Base-by-base conservation (phyloP, 1,140 invertebrate species). In the Megalopta genalis region DNA sequence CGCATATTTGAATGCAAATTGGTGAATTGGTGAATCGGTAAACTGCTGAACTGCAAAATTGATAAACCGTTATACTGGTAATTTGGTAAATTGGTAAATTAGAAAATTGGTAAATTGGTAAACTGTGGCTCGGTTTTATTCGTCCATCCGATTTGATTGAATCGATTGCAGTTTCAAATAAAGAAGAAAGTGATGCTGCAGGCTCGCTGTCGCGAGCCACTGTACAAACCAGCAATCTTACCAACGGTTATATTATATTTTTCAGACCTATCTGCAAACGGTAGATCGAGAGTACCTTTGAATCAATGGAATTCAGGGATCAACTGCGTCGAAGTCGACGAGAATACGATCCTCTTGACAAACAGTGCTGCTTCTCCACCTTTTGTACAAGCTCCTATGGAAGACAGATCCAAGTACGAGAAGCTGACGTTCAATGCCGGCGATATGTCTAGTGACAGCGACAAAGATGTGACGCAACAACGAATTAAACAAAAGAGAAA, bases 381-480 rank as follows among this genome's bases (percentile, higher is more conserved):
- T 1, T 96, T 96, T 85, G 94, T 95, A 0, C 94, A 94, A 80
- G 93, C 94, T 0, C 96, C 96, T 0, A 81, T 95, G 0, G 96
- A 97, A 83, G 95, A 97, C 90, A 93, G 96, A 18, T 96, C 96
- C n/a, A 97, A 96, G 83, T 97, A 97, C 86, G 96, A 96, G 83
- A 97, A 97, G 87, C 90, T 97, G n/a, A 93, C 94, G 3, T 93
- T 93, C 82, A 94, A 93, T 67, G 89, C 89, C 0, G 95, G 95
- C 77, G 94, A 94, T 65, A 89, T 94, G 8, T 95, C 95, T 25
- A 95, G 95, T 5, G 95, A 95, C 76, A 93, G 92, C 72, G 93
- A 94, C 72, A 94, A 94, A 9, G 93, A 83, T 83, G 16, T 75
- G 66, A 37, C 88, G 84, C 39, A 90, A 88, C 0, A 89, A 88